phyloP scores from a whole-genome alignment of 2,113 vertebrate species.

The Hemiscyllium ocellatum region DNA sequence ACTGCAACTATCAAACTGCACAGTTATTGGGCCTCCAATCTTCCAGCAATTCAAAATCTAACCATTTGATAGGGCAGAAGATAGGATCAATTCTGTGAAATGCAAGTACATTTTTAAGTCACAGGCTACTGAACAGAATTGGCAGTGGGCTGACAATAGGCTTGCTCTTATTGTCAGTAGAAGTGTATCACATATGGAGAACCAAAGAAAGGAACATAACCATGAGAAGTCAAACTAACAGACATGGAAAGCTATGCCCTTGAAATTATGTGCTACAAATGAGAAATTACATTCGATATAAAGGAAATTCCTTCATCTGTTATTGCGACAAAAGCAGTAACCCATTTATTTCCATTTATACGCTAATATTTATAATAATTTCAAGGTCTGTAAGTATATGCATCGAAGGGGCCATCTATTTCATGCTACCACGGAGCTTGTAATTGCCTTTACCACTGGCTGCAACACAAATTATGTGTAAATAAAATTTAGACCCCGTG shows the following conservation, averaged over 20 bases:
- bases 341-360: conserved; percentile 19
- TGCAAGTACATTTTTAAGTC: not conserved
- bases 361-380: conserved; percentile 34
- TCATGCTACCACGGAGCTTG: conserved; percentile 13
- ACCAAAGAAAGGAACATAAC: not conserved
- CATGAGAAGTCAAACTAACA: not conserved
- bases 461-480: conserved; percentile 12
- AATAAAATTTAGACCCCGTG: not conserved
- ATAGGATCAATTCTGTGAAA: not conserved
- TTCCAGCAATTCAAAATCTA: not conserved
- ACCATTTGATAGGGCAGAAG: not conserved
- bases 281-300: not conserved
- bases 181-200: not conserved
- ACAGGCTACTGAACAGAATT: not conserved
- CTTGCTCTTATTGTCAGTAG: not conserved
- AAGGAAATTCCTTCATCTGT: not conserved
- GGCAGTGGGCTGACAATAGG: too few relatives aligned
- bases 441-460: not conserved
- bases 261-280: not conserved
- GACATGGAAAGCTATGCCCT: not conserved
- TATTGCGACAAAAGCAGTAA: not conserved
- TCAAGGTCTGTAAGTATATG: not conserved
- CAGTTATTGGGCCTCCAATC: not conserved
- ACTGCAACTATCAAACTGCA: not conserved
- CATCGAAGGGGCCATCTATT: not conserved